phyloP scores from a whole-genome alignment of 2,113 vertebrate genomes.

The Haemorhous mexicanus region DNA sequence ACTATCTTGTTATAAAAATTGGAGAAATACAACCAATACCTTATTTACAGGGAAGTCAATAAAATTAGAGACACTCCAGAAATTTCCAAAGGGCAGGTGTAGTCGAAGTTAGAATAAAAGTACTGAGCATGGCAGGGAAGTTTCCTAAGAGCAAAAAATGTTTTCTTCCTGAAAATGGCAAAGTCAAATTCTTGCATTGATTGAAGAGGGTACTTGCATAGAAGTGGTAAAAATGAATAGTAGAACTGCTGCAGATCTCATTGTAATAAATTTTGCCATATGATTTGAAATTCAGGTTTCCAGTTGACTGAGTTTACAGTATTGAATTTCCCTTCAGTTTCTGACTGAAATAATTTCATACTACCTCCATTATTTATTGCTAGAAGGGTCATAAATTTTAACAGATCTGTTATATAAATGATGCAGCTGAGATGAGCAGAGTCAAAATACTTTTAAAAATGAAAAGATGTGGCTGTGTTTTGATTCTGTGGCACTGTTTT shows the following conservation, averaged over 20 bases:
- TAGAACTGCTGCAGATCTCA: background rate
- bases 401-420: background rate
- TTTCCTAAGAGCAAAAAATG: background rate
- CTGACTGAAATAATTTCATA: constrained; percentile 18
- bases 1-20: background rate
- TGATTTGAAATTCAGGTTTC: constrained; percentile 38
- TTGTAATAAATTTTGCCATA: constrained; percentile 26
- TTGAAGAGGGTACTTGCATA: background rate
- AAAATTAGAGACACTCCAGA: background rate
- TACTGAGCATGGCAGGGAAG: background rate
- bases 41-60: background rate
- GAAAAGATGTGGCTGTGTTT: background rate
- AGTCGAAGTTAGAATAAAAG: background rate
- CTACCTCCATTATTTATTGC: background rate
- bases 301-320: constrained; percentile 14
- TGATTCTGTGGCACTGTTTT: background rate
- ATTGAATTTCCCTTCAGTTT: constrained; percentile 29
- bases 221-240: background rate
- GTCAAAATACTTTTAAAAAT: background rate
- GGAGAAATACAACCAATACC: background rate
- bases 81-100: background rate
- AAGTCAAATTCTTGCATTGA: background rate
- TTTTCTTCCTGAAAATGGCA: background rate
- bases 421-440: background rate
- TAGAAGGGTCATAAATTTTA: constrained; percentile 14